A percentile compares a stretch with the other conserved stretches of the same genome.
phyloP scores from a whole-genome alignment of 2,113 vertebrate genomes.

The Heterocephalus glaber region DNA sequence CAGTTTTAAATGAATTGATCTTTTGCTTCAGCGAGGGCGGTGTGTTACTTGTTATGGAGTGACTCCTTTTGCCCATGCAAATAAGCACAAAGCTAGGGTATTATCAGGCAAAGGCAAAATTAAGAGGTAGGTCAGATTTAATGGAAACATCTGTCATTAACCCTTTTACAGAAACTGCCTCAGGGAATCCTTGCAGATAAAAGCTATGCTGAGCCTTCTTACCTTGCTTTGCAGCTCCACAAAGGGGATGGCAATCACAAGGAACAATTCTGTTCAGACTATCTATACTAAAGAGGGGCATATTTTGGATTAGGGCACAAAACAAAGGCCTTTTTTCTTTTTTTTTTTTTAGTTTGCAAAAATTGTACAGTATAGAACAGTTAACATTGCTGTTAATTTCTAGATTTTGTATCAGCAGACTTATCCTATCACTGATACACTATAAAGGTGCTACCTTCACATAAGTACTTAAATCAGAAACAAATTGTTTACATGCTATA shows the following conservation, averaged over 20 bases:
- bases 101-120: slow-evolving; percentile 74
- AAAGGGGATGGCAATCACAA: neutral
- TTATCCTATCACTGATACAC: neutral
- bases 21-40: slow-evolving; percentile 65
- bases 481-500: neutral
- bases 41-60: slow-evolving; percentile 59
- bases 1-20: slow-evolving; percentile 81
- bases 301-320: slow-evolving; percentile 60
- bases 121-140: slow-evolving; percentile 84
- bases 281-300: slow-evolving; percentile 62
- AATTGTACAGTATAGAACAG: slow-evolving; percentile 55
- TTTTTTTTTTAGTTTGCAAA: neutral
- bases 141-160: slow-evolving; percentile 86
- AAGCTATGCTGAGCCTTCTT: slow-evolving; percentile 59
- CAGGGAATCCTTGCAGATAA: slow-evolving; percentile 72
- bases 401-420: slow-evolving; percentile 63
- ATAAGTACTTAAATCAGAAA: neutral
- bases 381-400: slow-evolving; percentile 72
- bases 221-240: slow-evolving; percentile 36
- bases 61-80: slow-evolving; percentile 82
- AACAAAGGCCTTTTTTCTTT: slow-evolving; percentile 34
- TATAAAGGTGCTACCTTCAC: neutral
- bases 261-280: slow-evolving; percentile 46
- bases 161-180: slow-evolving; percentile 82
- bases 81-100: slow-evolving; percentile 80